phyloP scores from a whole-genome alignment of 2,888 invertebrate genomes.

The Onthophagus sagittarius region DNA sequence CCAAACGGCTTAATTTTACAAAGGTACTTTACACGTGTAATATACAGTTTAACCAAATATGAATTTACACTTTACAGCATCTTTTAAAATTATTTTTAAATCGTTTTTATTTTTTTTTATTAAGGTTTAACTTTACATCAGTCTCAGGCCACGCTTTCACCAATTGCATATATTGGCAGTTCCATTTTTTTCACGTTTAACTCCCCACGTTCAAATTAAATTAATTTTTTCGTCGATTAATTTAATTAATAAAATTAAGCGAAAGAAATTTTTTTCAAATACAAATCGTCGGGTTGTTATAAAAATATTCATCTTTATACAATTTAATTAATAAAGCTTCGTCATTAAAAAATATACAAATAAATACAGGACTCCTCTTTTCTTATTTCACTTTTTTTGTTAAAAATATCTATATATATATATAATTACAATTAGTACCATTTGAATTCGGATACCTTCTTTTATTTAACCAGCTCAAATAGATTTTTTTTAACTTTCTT shows the following conservation, averaged over 20 bases:
- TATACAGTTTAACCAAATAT: conserved; percentile 48
- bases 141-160: conserved; percentile 45
- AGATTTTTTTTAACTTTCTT: neutral
- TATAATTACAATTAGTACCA: conserved; percentile 21
- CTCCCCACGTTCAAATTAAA: conserved; percentile 25
- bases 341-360: conserved; percentile 23
- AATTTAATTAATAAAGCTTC: conserved; percentile 19
- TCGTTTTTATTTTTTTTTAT: conserved; percentile 21
- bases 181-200: conserved; percentile 33
- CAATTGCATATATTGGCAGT: conserved; percentile 37
- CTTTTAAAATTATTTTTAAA: conserved; percentile 2
- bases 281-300: conserved; percentile 4
- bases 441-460: conserved; percentile 14
- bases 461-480: neutral
- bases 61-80: conserved; percentile 51
- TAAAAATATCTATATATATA: conserved; percentile 22
- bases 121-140: conserved; percentile 50
- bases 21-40: conserved; percentile 47
- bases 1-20: conserved; percentile 48
- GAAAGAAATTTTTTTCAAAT: conserved; percentile 2
- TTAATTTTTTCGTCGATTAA: conserved; percentile 4
- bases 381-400: too few relatives aligned
- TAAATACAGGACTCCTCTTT: conserved; percentile 22
- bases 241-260: conserved; percentile 5
- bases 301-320: conserved; percentile 25